Evolutionary conservation across 2,888 invertebrate genomes (phyloP).

Genomic region (Gymnocheta viridis): DNA sequence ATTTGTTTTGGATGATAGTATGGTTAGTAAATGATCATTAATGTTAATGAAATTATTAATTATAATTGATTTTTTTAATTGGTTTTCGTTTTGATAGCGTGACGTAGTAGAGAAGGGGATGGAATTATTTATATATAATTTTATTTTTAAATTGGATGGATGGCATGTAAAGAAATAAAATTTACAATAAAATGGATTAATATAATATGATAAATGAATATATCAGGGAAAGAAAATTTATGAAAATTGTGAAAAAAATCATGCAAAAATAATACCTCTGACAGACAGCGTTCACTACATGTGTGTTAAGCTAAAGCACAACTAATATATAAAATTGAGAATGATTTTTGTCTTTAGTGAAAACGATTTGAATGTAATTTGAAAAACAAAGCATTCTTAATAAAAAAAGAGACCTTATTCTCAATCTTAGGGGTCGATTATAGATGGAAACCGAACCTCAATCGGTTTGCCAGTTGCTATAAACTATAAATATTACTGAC

Average conservation of each 20-base stretch:
- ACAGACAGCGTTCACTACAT: no score
- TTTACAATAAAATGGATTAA: constrained; percentile 71
- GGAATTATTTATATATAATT: constrained; percentile 54
- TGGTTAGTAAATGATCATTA: constrained; percentile 65
- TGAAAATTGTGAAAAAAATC: background rate
- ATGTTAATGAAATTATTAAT: constrained; percentile 66
- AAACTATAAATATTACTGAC: no score
- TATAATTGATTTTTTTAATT: constrained; percentile 48
- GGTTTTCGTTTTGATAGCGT: constrained; percentile 70
- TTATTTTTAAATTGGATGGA: constrained; percentile 74
- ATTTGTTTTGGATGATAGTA: constrained; percentile 56
- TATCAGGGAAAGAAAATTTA: background rate
- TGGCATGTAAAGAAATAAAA: constrained; percentile 79
- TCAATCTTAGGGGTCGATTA: no score
- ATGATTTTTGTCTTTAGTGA: no score
- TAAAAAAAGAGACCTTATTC: no score
- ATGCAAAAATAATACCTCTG: background rate
- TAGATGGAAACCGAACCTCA: no score
- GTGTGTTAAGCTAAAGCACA: no score
- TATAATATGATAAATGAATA: constrained; percentile 56
- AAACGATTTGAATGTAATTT: no score
- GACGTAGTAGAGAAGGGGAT: constrained; percentile 73
- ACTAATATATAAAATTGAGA: no score
- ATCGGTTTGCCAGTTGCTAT: no score
- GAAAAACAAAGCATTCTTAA: no score